Percentiles rank a stretch among this genome's conserved stretches.
These are phyloP conservation scores for Tribolium freemani DNA, from an alignment of 2,888 invertebrate genomes.

Conservation along the genomic window DNA sequence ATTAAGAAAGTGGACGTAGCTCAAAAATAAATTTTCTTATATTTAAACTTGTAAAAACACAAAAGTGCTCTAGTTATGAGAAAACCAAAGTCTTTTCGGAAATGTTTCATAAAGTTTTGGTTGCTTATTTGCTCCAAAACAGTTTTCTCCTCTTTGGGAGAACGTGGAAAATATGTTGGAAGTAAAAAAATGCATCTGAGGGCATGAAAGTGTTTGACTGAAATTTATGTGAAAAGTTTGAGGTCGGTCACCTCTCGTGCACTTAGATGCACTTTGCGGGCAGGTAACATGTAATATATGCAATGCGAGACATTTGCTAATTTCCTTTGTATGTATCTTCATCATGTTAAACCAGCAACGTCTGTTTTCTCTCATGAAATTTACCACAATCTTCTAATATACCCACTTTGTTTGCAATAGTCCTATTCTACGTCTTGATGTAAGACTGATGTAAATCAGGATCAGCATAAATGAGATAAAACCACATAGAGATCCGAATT, in stretches of 20 bases:
- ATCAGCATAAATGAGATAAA: slow-evolving; percentile 38
- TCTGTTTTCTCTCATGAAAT: slow-evolving; percentile 37
- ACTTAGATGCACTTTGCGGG: not conserved
- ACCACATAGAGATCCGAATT: slow-evolving; percentile 34
- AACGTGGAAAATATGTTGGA: no score
- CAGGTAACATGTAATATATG: slow-evolving; percentile 6
- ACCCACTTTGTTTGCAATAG: slow-evolving; percentile 30
- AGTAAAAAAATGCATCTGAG: no score
- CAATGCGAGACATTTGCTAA: slow-evolving; percentile 28
- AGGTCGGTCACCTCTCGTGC: not conserved
- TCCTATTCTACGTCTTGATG: slow-evolving; percentile 19
- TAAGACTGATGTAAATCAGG: slow-evolving; percentile 39
- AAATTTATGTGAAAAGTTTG: not conserved
- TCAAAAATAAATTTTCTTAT: no score
- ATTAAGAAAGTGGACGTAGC: not conserved
- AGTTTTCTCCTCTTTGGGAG: no score
- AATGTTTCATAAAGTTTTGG: no score
- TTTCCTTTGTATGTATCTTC: slow-evolving; percentile 20
- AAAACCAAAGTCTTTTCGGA: no score
- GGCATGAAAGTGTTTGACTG: no score
- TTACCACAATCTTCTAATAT: slow-evolving; percentile 37
- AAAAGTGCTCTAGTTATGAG: no score
- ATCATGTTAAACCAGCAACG: slow-evolving; percentile 22
- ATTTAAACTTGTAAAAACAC: no score
- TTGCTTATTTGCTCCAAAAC: no score